Conservation (phyloP, 2,113 vertebrate genomes). For the Romanogobio albipinnatus region DNA sequence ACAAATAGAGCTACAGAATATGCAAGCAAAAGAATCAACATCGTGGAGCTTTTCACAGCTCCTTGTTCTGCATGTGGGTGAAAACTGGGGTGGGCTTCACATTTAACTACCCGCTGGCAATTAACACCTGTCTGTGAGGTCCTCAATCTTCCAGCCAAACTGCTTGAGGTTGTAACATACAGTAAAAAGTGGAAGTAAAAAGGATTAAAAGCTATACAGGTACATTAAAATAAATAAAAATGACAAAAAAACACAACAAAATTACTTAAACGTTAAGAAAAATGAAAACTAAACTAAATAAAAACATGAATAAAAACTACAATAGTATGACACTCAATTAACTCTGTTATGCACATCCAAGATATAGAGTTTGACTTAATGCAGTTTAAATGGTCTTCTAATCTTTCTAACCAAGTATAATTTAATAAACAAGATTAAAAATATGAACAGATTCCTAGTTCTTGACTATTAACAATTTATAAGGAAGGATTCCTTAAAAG, state of each 20-base stretch:
- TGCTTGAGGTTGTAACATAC: not conserved
- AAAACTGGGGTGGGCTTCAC: constrained; percentile 19
- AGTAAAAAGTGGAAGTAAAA: not conserved
- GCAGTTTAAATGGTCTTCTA: constrained; percentile 6
- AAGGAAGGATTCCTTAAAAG: not conserved
- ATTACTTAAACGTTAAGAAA: no score
- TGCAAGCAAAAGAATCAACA: constrained; percentile 1
- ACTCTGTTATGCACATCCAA: not conserved
- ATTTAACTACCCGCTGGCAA: constrained; percentile 41
- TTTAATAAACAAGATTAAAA: not conserved
- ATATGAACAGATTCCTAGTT: not conserved
- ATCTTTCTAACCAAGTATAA: no score
- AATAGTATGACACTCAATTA: not conserved
- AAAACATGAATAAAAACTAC: not conserved
- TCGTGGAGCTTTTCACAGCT: not conserved
- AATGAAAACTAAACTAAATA: not conserved
- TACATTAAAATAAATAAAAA: no score
- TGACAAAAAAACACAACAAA: no score
- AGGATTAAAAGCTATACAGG: no score
- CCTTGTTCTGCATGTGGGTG: constrained; percentile 21
- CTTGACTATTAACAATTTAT: not conserved
- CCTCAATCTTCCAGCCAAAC: constrained; percentile 29
- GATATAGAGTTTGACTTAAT: not conserved
- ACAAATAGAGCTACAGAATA: not conserved
- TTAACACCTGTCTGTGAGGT: constrained; percentile 45